Percentiles rank a stretch among this genome's conserved stretches.
Evolutionary conservation across 2,888 invertebrate species (phyloP).

Genomic region (Leptopterna dolabrata): DNA sequence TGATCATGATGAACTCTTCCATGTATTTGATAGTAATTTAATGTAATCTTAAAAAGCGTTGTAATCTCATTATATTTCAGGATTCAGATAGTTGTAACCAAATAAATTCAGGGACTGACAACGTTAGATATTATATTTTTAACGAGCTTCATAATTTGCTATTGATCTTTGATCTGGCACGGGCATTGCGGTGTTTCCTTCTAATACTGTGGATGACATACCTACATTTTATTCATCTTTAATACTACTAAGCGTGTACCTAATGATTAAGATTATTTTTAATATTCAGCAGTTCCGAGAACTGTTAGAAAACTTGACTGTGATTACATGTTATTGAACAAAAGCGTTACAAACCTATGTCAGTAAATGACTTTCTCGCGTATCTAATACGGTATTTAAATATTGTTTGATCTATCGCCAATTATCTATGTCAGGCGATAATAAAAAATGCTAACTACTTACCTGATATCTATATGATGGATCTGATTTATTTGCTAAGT

Average conservation of each 20-base stretch:
- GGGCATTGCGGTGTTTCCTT: not conserved
- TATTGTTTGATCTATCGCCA: not conserved
- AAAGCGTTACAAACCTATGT: not conserved
- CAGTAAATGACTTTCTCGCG: not conserved
- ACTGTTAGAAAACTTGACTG: slow-evolving; percentile 40
- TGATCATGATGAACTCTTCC: too few relatives aligned
- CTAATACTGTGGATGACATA: not conserved
- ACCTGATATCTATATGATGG: not conserved
- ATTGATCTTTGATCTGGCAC: not conserved
- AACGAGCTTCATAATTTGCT: not conserved
- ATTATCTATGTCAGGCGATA: not conserved
- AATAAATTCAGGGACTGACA: not conserved
- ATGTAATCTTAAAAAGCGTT: not conserved
- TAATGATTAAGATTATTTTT: not conserved
- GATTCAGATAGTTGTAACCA: not conserved
- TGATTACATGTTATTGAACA: slow-evolving; percentile 20
- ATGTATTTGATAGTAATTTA: too few relatives aligned
- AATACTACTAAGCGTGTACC: not conserved
- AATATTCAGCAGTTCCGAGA: slow-evolving; percentile 12
- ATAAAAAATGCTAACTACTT: not conserved
- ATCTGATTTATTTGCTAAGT: not conserved
- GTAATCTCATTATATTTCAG: not conserved
- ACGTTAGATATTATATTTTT: not conserved
- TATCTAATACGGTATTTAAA: not conserved
- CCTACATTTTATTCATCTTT: too few relatives aligned